Evolutionary conservation across 2,113 vertebrate species (phyloP), one percentile per base, ranked within the genome.

Genomic region (Ursus arctos): DNA sequence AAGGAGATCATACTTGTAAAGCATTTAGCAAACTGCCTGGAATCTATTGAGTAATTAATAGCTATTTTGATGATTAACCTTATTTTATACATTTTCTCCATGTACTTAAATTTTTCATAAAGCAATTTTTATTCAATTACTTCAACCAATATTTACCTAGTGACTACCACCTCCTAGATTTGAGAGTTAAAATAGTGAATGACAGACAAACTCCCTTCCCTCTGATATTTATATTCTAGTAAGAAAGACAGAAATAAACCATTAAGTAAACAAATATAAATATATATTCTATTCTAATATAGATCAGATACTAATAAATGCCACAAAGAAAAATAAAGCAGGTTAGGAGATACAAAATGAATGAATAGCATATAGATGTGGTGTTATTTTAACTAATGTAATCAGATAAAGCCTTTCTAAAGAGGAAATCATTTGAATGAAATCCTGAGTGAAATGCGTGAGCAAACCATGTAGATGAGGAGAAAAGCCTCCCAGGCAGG

Each of bases 161-260:
- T 95, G 40, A 61, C 28, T 49, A 72, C 80, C 90, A 22, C 81
- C n/a, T 63, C 84, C 63, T 72, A 95, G 11, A 33, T 49, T 93
- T 63, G 81, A 31, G 51, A 69, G 40, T 76, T 94, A 83, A 97
- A 87, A 76, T 33, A 63, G 47, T 76, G 10, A 91, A 71, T 61
- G 72, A 80, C 71, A 82, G 43, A 69, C 12, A 94, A 69, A 92
- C 59, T 86, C 6, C 57, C 47, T 61, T 43, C 2, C 18, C 49
- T 85, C 74, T 51, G 53, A 79, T 88, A 81, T 91, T 96, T 98
- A 84, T 92, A 55, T 72, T 86, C 49, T 86, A 85, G 65, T 59
- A 76, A 61, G 69, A 95, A 71, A 79, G 55, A 63, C 28, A 84
- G 12, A 36, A 94, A 85, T 36, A 84, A 80, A 51, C 14, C 49